A percentile compares a stretch with the other conserved stretches of the same genome.
phyloP scores from a whole-genome alignment of 2,888 invertebrate species.

The Scrobipalpa costella region DNA sequence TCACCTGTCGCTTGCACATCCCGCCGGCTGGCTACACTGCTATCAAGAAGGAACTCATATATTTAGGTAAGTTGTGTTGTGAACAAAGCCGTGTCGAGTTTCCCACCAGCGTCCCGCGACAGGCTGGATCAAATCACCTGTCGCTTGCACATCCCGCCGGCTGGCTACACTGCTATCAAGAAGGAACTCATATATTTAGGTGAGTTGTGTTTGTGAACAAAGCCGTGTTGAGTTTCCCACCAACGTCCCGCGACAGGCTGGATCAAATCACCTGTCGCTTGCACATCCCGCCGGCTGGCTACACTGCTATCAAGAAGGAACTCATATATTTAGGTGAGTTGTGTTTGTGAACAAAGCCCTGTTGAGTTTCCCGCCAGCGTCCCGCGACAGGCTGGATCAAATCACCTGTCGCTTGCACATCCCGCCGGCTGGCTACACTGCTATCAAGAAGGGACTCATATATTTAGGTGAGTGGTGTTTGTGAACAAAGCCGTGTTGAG shows the following conservation, averaged over 20 bases:
- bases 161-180: constrained; percentile 49
- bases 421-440: constrained; percentile 47
- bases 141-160: constrained; percentile 44
- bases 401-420: constrained; percentile 46
- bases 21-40: constrained; percentile 48
- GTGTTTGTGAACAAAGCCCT: constrained; percentile 31
- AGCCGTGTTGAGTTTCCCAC: constrained; percentile 30
- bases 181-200: constrained; percentile 38
- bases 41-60: constrained; percentile 42
- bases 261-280: constrained; percentile 45
- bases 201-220: constrained; percentile 31
- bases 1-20: constrained; percentile 46
- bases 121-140: constrained; percentile 38
- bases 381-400: neutral
- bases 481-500: constrained; percentile 33
- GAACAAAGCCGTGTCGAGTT: constrained; percentile 32
- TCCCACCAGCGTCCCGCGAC: neutral
- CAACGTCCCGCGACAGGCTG: neutral
- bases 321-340: constrained; percentile 35
- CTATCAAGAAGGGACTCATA: constrained; percentile 43
- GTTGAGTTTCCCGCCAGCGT: constrained; percentile 14
- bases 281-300: constrained; percentile 45
- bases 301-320: constrained; percentile 47
- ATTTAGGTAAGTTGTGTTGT: constrained; percentile 32
- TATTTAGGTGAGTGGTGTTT: constrained; percentile 32